Base-by-base conservation (phyloP, 2,888 invertebrate genomes). In the Thereva nobilitata region DNA sequence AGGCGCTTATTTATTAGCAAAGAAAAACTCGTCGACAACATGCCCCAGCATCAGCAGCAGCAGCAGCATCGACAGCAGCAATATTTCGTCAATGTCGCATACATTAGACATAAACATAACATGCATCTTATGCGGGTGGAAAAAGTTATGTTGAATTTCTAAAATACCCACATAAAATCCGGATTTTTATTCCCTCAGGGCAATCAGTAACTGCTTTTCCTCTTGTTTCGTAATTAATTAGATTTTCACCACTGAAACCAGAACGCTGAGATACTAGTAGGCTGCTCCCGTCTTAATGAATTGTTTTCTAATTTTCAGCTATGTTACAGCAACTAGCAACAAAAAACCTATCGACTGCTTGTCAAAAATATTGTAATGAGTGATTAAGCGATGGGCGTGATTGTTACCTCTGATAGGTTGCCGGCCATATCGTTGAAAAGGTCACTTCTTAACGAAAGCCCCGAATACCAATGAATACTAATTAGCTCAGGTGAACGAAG, bases 321-420 rank as follows among this genome's bases (percentile, higher is more conserved):
- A 61, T 61, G 61, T 61, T 23, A 23, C 23, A 23, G 23, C 23
- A 23, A 2, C 23, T 23, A 23, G 23, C 23, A 23, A 23, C 23
- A 61, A 61, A 61, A 61, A 40, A 61, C 41, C 61, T 41, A 61
- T 23, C 23, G 23, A 50, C 41, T 50, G 50, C 61, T 61, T 61
- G 61, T 61, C 61, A 61, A 61, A 61, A 61, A 34, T 61, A 50
- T 61, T 61, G 61, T 61, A 61, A 50, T 50, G 41, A 50, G 61
- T 50, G 41, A 61, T 61, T 61, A 61, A 61, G 61, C 23, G 61
- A 61, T 41, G 61, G 61, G 61, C 61, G 61, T 40, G 40, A 50
- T 40, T 49, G 23, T 23, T 23, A 23, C 61, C 35, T 61, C 50
- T 61, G 50, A 61, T 50, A 49, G 49, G 61, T 50, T 40, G 61